Percentiles rank a stretch among this genome's conserved stretches.
phyloP scores from a whole-genome alignment of 1,140 invertebrate genomes.

The Delia radicum region DNA sequence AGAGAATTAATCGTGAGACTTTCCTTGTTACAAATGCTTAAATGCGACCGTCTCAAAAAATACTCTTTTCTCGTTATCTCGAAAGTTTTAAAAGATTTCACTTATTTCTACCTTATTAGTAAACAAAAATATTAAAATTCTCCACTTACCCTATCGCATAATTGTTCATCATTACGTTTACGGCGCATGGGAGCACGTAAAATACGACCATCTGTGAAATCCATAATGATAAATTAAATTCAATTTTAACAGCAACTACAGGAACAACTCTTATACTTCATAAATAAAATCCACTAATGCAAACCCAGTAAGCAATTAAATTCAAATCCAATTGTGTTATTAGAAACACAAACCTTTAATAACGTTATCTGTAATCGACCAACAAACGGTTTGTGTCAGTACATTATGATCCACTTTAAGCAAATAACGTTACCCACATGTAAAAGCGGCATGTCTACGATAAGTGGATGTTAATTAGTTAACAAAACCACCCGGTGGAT shows the following conservation, averaged over 20 bases:
- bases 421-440: neutral
- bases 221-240: conserved; percentile 33
- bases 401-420: neutral
- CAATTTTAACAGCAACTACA: neutral
- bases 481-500: neutral
- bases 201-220: conserved; percentile 45
- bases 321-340: neutral
- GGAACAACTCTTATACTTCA: conserved; percentile 3
- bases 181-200: conserved; percentile 47
- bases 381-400: conserved; percentile 15
- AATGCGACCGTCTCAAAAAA: too few relatives aligned
- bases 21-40: too few relatives aligned
- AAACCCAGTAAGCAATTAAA: neutral
- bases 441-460: neutral
- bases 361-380: neutral
- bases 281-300: conserved; percentile 12
- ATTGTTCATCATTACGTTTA: conserved; percentile 50
- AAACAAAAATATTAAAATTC: neutral
- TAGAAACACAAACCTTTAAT: neutral
- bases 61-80: too few relatives aligned
- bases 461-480: neutral
- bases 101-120: too few relatives aligned
- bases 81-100: too few relatives aligned
- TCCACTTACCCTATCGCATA: conserved; percentile 48
- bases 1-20: too few relatives aligned